Conservation (phyloP, 1,140 invertebrate genomes). For the Phortica variegata region DNA sequence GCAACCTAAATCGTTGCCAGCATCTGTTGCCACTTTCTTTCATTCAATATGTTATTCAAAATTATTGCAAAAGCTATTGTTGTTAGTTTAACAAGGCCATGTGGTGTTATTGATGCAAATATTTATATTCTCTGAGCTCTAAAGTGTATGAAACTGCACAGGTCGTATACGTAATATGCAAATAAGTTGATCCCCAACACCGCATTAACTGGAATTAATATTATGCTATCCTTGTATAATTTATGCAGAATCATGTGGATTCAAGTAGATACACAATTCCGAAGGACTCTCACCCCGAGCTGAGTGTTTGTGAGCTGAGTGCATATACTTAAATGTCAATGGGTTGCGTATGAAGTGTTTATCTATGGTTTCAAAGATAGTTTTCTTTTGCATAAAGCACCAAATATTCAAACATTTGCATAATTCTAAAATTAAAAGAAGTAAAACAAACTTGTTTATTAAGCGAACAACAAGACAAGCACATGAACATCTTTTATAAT, state of each 20-base stretch:
- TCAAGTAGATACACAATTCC: slow-evolving; percentile 3
- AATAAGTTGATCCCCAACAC: slow-evolving; percentile 18
- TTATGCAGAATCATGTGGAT: slow-evolving; percentile 40
- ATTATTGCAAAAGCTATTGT: not conserved
- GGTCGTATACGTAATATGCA: slow-evolving; percentile 49
- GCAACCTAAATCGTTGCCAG: slow-evolving; percentile 27
- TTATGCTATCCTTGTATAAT: slow-evolving; percentile 46
- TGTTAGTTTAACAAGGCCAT: slow-evolving; percentile 5
- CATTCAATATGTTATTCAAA: not conserved
- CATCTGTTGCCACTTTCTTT: slow-evolving; percentile 5
- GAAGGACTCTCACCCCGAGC: not conserved
- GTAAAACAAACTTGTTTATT: slow-evolving; percentile 27
- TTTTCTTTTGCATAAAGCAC: too few relatives aligned
- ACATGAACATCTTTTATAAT: slow-evolving; percentile 11
- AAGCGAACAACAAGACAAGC: slow-evolving; percentile 22
- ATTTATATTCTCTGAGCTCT: too few relatives aligned
- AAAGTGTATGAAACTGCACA: too few relatives aligned
- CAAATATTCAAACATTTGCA: slow-evolving; percentile 39
- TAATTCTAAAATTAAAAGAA: slow-evolving; percentile 19
- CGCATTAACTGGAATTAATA: slow-evolving; percentile 43
- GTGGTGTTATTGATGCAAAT: too few relatives aligned
- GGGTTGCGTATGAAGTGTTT: slow-evolving; percentile 31
- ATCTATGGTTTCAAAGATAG: too few relatives aligned
- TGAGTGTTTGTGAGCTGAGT: slow-evolving; percentile 21
- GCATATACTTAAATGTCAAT: slow-evolving; percentile 43